Percentiles rank a stretch among this genome's conserved stretches.
phyloP scores from a whole-genome alignment of 2,888 invertebrate genomes.

The Drosophila buzzatii region DNA sequence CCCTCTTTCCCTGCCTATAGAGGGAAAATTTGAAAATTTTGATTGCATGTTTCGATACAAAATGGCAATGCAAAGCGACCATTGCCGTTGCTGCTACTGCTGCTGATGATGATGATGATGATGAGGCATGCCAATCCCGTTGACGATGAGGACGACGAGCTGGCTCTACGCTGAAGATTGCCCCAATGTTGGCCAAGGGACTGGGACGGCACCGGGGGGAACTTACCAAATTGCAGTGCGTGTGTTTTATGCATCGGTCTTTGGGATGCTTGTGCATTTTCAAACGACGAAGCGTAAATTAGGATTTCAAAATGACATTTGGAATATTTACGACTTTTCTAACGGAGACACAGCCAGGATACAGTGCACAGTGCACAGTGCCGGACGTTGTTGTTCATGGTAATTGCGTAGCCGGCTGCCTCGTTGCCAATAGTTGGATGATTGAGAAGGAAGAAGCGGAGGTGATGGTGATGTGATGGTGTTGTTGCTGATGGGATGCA shows the following conservation, averaged over 20 bases:
- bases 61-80: slow-evolving; percentile 75
- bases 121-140: slow-evolving; percentile 80
- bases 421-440: slow-evolving; percentile 20
- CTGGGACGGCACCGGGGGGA: background rate
- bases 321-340: slow-evolving; percentile 85
- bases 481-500: background rate
- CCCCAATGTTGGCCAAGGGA: slow-evolving; percentile 18
- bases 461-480: background rate
- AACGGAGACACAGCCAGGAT: slow-evolving; percentile 45
- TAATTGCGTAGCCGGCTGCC: slow-evolving; percentile 72
- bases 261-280: slow-evolving; percentile 79
- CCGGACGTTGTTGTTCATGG: slow-evolving; percentile 78
- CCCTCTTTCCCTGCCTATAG: slow-evolving; percentile 3
- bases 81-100: slow-evolving; percentile 1
- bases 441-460: background rate
- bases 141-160: slow-evolving; percentile 51
- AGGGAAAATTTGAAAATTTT: slow-evolving; percentile 83
- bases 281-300: slow-evolving; percentile 85
- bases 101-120: slow-evolving; percentile 47
- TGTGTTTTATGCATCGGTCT: slow-evolving; percentile 57
- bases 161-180: slow-evolving; percentile 57
- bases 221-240: slow-evolving; percentile 72
- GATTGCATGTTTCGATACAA: slow-evolving; percentile 83
- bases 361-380: slow-evolving; percentile 7
- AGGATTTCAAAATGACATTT: slow-evolving; percentile 86